A percentile compares a stretch with the other conserved stretches of the same genome.
Evolutionary conservation across 2,797 vertebrate genomes (phyloP).

Genomic region (Morelia viridis): DNA sequence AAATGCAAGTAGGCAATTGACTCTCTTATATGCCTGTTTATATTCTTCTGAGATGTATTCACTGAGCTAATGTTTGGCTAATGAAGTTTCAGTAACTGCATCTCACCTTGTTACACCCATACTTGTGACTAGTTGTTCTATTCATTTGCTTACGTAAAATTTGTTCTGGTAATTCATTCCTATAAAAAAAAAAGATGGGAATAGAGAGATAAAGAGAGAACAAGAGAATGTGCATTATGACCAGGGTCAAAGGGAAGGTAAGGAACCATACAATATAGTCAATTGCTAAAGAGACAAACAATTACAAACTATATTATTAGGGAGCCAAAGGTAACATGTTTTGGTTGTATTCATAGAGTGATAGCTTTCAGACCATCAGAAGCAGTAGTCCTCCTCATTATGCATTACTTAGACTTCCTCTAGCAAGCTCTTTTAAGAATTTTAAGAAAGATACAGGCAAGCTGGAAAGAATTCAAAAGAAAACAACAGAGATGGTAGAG

Average conservation of each 20-base stretch:
- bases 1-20: background rate
- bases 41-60: conserved; percentile 36
- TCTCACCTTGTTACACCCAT: conserved; percentile 54
- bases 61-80: conserved; percentile 61
- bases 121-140: conserved; percentile 49
- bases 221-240: background rate
- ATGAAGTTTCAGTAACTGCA: conserved; percentile 35
- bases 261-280: background rate
- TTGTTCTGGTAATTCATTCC: conserved; percentile 48
- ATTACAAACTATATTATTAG: background rate
- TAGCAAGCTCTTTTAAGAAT: background rate
- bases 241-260: background rate
- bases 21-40: conserved; percentile 40
- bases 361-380: background rate
- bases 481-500: background rate
- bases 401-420: background rate
- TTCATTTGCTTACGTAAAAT: conserved; percentile 47
- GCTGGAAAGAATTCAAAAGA: background rate
- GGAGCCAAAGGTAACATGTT: background rate
- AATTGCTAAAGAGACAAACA: background rate
- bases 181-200: background rate
- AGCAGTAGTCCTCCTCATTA: background rate
- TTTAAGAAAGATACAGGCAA: background rate
- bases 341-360: background rate
- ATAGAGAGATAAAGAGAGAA: background rate